Evolutionary conservation across 2,888 invertebrate species (phyloP), one percentile per base, ranked within the genome.

Genomic region (Napeogenes inachia): DNA sequence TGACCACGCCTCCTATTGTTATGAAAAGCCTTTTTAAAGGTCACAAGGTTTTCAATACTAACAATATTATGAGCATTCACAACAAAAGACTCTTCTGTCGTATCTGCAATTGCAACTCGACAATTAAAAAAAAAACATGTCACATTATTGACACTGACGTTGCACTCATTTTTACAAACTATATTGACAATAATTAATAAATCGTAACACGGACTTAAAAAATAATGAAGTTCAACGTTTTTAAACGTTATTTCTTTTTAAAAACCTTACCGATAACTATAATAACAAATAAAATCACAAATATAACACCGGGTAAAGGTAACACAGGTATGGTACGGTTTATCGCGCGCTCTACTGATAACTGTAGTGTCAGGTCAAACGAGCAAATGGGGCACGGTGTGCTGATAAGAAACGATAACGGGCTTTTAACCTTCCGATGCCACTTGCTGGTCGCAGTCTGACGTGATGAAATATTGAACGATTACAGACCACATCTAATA

Each of bases 291-390:
- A 59, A 54, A 62, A 50, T 55, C 58, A 58, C 53, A 57, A 45
- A 59, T 63, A 60, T 62, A 63, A 65, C 61, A 67, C 56, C 59
- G 74, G 74, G 77, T 62, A 84, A 82, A 83, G 82, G 82, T 82
- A 84, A 82, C 73, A 85, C 89, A 88, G 89, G 89, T 89, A 88
- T 63, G 68, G 81, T 82, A 64, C 80, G 82, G 84, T 87, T 73
- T 90, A 90, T 90, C 90, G 87, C 84, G 76, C 80, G 78, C 72
- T 71, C 83, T 74, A 87, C 88, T 90, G 89, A 90, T 89, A 89
- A 88, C 85, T 84, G 80, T 78, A 79, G 84, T 90, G 89, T 89
- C 90, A 90, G 90, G 90, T 90, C 90, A 90, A 90, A 90, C 85
- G 89, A 86, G 82, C 89, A 90, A 88, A 86, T 84, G 87, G 87